A percentile compares a stretch with the other conserved stretches of the same genome.
Conservation (phyloP, 2,888 invertebrate genomes). For the Monopis laevigella region DNA sequence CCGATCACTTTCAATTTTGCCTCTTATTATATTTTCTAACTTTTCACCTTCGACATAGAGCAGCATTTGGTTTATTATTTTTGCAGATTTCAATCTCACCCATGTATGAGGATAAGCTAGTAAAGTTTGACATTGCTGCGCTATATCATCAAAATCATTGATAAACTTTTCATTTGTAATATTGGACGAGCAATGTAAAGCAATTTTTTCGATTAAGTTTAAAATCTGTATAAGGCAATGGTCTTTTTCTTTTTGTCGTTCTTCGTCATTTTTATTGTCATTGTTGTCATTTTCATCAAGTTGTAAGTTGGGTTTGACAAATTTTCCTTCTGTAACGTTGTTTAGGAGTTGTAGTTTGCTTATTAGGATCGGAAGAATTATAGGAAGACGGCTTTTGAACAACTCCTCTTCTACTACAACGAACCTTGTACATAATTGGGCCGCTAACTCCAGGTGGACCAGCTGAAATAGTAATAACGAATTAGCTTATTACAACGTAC, state of each 20-base stretch:
- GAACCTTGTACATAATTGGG: slow-evolving; percentile 82
- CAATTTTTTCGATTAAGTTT: slow-evolving; percentile 75
- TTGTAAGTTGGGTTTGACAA: slow-evolving; percentile 62
- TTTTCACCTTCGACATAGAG: slow-evolving; percentile 69
- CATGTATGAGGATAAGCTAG: slow-evolving; percentile 86
- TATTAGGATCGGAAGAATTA: slow-evolving; percentile 69
- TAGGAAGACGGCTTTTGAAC: slow-evolving; percentile 73
- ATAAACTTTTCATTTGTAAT: slow-evolving; percentile 57
- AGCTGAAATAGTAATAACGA: slow-evolving; percentile 44
- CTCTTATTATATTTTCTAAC: slow-evolving; percentile 57
- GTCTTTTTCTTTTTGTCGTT: slow-evolving; percentile 72
- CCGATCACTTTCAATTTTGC: slow-evolving; percentile 40
- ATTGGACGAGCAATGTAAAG: slow-evolving; percentile 68
- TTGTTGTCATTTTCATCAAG: slow-evolving; percentile 35
- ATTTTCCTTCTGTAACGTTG: slow-evolving; percentile 65
- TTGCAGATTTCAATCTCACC: slow-evolving; percentile 82
- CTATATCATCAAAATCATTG: slow-evolving; percentile 65
- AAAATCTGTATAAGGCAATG: slow-evolving; percentile 80
- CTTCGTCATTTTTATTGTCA: slow-evolving; percentile 68
- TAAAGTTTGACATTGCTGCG: slow-evolving; percentile 74
- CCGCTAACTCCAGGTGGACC: slow-evolving; percentile 77
- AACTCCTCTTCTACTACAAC: slow-evolving; percentile 76
- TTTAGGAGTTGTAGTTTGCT: slow-evolving; percentile 60
- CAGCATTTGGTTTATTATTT: slow-evolving; percentile 79
- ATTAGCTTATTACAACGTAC: slow-evolving; percentile 7